phyloP scores from a whole-genome alignment of 2,888 invertebrate genomes.

The Uloborus plumipes region DNA sequence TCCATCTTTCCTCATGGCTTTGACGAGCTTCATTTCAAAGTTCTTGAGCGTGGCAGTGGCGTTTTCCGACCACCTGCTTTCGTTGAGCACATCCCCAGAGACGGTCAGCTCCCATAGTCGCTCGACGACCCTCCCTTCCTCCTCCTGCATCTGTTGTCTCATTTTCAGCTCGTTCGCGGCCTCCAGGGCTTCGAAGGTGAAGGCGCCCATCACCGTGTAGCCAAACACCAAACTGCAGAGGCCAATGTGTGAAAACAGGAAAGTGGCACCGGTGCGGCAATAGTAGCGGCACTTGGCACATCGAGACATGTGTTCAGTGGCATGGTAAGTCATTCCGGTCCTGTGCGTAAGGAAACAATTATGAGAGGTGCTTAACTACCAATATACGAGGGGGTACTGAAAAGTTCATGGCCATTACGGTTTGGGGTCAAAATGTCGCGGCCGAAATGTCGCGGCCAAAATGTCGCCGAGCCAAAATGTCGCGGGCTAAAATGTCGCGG shows the following conservation, averaged over 20 bases:
- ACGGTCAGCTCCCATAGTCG: constrained; percentile 70
- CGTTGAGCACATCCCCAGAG: constrained; percentile 76
- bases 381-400: no score
- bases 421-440: no score
- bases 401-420: no score
- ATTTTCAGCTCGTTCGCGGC: constrained; percentile 61
- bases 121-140: constrained; percentile 53
- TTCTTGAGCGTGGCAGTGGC: constrained; percentile 76
- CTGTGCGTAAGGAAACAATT: neutral
- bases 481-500: no score
- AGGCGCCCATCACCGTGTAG: constrained; percentile 90
- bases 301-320: constrained; percentile 28
- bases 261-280: constrained; percentile 85
- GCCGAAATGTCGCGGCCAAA: no score
- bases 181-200: constrained; percentile 77
- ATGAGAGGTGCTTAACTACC: no score
- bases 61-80: constrained; percentile 84
- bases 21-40: constrained; percentile 76
- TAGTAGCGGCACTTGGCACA: constrained; percentile 76
- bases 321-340: constrained; percentile 5
- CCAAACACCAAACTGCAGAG: constrained; percentile 89
- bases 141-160: constrained; percentile 52
- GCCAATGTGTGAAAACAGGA: constrained; percentile 89
- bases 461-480: no score
- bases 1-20: constrained; percentile 88